A percentile compares a stretch with the other conserved stretches of the same genome.
Evolutionary conservation across 2,888 invertebrate genomes (phyloP).

Genomic region (Ennomos fuscantarius): DNA sequence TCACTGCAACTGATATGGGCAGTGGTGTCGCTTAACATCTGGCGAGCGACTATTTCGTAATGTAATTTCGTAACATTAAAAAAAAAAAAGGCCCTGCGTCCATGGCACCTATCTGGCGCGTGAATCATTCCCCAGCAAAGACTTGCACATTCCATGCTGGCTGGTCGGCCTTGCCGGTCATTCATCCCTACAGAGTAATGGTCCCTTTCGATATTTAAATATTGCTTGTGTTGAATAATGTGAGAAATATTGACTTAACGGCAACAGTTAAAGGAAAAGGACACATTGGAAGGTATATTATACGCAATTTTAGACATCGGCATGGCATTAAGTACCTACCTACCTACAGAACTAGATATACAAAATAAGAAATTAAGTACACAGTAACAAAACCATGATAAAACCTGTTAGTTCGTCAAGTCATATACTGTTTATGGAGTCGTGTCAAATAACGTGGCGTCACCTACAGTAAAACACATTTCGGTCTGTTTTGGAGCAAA

Average conservation of each 20-base stretch:
- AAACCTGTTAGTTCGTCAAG: neutral
- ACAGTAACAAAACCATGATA: too few species aligned
- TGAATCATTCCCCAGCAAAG: slow-evolving; percentile 63
- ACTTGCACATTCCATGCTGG: slow-evolving; percentile 61
- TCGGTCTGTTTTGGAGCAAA: slow-evolving; percentile 18
- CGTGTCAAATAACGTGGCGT: slow-evolving; percentile 6
- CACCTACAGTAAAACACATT: slow-evolving; percentile 12
- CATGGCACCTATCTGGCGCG: slow-evolving; percentile 40
- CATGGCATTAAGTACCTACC: too few species aligned
- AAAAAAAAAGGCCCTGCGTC: slow-evolving; percentile 18
- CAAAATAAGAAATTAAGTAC: too few species aligned
- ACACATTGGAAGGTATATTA: too few species aligned
- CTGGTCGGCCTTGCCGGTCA: slow-evolving; percentile 75
- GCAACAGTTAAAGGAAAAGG: neutral
- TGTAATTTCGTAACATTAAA: too few species aligned
- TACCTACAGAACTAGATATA: too few species aligned
- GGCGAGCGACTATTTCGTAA: too few species aligned
- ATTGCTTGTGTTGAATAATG: slow-evolving; percentile 22
- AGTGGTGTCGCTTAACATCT: too few species aligned
- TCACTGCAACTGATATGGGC: too few species aligned
- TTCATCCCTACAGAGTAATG: slow-evolving; percentile 64
- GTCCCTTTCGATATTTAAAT: slow-evolving; percentile 37
- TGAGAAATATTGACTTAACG: slow-evolving; percentile 32
- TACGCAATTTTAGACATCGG: too few species aligned
- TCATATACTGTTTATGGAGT: slow-evolving; percentile 3